These are phyloP conservation scores for Dasysyrphus albostriatus DNA, from an alignment of 2,888 invertebrate species.

Conservation along the genomic window DNA sequence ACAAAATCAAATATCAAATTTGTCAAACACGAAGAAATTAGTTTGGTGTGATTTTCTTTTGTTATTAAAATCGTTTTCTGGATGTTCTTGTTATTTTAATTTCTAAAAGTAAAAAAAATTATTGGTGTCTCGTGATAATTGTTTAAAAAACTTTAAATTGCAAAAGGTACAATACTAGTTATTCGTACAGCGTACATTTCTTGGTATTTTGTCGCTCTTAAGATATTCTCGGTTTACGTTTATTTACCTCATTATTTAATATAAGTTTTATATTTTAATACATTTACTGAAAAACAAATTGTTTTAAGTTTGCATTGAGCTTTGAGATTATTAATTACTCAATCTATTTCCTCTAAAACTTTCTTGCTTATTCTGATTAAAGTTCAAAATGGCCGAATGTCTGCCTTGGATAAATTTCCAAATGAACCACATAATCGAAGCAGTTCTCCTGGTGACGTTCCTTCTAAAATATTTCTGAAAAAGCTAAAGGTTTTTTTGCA, in stretches of 20 bases:
- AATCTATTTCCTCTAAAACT: not conserved
- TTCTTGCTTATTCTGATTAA: not conserved
- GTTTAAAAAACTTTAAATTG: not conserved
- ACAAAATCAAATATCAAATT: constrained; percentile 1
- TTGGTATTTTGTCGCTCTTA: not conserved
- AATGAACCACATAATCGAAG: not conserved
- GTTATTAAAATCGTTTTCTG: not conserved
- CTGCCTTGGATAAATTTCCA: not conserved
- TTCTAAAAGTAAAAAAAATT: not conserved
- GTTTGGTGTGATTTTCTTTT: constrained; percentile 2
- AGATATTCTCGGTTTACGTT: not conserved
- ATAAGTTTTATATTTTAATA: not conserved
- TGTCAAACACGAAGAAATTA: not conserved
- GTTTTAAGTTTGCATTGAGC: not conserved
- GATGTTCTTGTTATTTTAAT: not conserved
- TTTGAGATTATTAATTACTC: not conserved
- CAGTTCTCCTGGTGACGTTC: not conserved
- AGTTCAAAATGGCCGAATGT: constrained; percentile 4
- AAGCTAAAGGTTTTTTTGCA: no score
- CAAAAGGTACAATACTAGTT: not conserved
- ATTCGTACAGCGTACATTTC: not conserved
- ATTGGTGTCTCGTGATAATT: not conserved
- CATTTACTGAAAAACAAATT: not conserved
- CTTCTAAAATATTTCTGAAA: not conserved
- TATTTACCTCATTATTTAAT: not conserved